Evolutionary conservation across 2,797 vertebrate species (phyloP), one percentile per base, ranked within the genome.

Genomic region (Taenioides sp.): DNA sequence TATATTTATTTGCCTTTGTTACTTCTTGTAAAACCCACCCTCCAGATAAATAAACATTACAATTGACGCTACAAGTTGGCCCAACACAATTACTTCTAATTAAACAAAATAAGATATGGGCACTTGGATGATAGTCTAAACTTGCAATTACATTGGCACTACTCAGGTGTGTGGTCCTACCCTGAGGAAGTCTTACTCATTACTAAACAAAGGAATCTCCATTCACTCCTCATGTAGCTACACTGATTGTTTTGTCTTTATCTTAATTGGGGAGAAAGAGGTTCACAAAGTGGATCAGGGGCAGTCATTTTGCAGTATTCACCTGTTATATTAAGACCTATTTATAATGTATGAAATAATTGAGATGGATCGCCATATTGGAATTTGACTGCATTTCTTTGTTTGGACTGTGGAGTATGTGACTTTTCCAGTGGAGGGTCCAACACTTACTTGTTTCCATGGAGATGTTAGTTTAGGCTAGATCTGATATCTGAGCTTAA

Each of bases 71-170:
- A 76, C 81, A 78, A 73, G 80, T 79, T 74, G 70, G 73, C 76
- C 77, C 84, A 78, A 88, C 82, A 76, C 86, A 90, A 89, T 92
- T 89, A 87, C 77, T 80, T 71, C 78, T 87, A 87, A 89, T 84
- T 87, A 80, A 77, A 79, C 72, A 83, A 88, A 83, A 79, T 77
- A 79, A 83, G 66, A 85, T 77, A 74, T 71, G 80, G 80, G 86
- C 72, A 40, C 64, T 80, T 23, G 52, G 82, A 74, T 83, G 80
- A 84, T 76, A 75, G 83, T 78, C 62, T 81, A 72, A 79, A 80
- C 69, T 77, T 80, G 75, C 80, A 88, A 84, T 90, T 85, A 81
- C 71, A 81, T 82, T 16, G 43, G 43, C 43, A 16, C 43, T 47
- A 5, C 43, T 47, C 78, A 88, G 85, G 81, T 88, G 84, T 81